Evolutionary conservation across 2,113 vertebrate genomes (phyloP).

Genomic region (Todiramphus saurophagus): DNA sequence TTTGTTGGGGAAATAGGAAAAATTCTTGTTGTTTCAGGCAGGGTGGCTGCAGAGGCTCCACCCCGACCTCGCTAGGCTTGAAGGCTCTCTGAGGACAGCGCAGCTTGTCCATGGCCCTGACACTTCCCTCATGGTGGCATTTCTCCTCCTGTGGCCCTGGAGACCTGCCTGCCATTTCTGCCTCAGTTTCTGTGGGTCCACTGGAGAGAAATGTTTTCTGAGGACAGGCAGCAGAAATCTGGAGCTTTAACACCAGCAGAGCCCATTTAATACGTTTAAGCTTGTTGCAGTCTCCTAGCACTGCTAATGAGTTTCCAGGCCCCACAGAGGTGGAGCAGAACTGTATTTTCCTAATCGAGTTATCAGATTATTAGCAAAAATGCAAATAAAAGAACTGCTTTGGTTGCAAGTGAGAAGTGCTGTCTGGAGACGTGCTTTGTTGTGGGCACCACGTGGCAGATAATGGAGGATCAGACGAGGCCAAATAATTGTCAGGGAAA

Average conservation of each 20-base stretch:
- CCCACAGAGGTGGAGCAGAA: slow-evolving; percentile 33
- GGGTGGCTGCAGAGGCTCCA: neutral
- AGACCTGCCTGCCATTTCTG: fast-evolving
- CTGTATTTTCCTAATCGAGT: neutral
- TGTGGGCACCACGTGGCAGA: neutral
- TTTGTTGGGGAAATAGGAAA: neutral
- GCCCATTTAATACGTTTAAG: neutral
- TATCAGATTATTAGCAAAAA: slow-evolving; percentile 39
- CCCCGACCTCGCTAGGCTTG: neutral
- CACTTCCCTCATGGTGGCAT: neutral
- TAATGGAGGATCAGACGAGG: neutral
- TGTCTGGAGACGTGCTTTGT: neutral
- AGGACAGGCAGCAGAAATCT: neutral
- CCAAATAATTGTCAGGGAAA: neutral
- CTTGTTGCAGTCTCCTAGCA: neutral
- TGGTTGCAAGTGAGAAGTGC: neutral
- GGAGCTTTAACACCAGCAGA: neutral
- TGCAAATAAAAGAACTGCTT: slow-evolving; percentile 27
- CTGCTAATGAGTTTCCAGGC: slow-evolving; percentile 12
- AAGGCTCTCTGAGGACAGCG: neutral
- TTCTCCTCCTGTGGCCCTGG: neutral
- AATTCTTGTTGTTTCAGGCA: neutral
- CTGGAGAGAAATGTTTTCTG: neutral
- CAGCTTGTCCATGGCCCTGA: neutral
- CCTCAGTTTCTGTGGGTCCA: neutral